These are phyloP conservation scores for Drosophila pandora DNA, from an alignment of 1,140 invertebrate species.

Conservation along the genomic window DNA sequence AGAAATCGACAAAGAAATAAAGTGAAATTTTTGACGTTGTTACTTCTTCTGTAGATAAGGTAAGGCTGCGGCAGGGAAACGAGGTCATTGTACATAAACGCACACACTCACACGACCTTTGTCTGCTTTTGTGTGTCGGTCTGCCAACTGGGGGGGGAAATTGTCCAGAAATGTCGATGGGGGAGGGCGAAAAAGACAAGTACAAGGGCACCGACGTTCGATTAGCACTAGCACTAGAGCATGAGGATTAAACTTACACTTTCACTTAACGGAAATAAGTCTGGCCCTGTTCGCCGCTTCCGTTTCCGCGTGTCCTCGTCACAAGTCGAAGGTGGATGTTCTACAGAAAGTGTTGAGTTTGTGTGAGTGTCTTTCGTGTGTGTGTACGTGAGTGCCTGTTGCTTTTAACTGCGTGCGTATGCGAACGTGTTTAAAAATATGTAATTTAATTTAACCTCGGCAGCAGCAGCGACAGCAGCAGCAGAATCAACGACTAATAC, in stretches of 20 bases:
- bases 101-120: constrained; percentile 1
- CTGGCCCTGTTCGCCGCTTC: constrained; percentile 44
- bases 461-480: constrained; percentile 15
- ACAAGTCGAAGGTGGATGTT: constrained; percentile 26
- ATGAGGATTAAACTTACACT: constrained; percentile 63
- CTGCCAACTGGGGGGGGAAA: constrained; percentile 14
- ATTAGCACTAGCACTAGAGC: constrained; percentile 4
- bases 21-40: constrained; percentile 74
- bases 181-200: constrained; percentile 12
- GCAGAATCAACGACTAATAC: constrained; percentile 5
- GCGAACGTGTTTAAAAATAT: constrained; percentile 38
- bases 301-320: constrained; percentile 54
- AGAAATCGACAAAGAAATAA: constrained; percentile 64
- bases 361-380: neutral
- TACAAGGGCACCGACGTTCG: neutral
- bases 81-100: constrained; percentile 66
- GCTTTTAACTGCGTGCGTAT: constrained; percentile 29
- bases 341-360: constrained; percentile 1
- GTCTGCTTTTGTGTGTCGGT: neutral
- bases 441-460: constrained; percentile 65
- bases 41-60: constrained; percentile 27
- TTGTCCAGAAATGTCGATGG: constrained; percentile 21
- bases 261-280: constrained; percentile 63
- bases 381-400: constrained; percentile 36
- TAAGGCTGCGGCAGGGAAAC: constrained; percentile 39